Conservation (phyloP, 2,888 invertebrate genomes). For the Pseudococcus jackbeardsleyi region DNA sequence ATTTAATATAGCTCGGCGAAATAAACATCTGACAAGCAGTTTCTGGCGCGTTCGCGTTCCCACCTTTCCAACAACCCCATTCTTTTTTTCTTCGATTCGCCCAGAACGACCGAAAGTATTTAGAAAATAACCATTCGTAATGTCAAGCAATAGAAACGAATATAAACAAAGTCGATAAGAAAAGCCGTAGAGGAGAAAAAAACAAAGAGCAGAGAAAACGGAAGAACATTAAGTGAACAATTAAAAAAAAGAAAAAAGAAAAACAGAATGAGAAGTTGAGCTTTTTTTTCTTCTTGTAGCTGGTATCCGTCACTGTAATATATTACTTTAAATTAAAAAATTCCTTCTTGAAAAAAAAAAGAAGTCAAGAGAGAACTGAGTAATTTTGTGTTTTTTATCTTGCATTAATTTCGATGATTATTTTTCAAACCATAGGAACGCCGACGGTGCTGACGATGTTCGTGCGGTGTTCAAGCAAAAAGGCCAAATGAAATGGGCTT, state of each 20-base stretch:
- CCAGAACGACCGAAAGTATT: neutral
- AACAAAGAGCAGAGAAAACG: conserved; percentile 3
- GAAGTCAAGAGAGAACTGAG: neutral
- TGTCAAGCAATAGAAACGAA: conserved; percentile 22
- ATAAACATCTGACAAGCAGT: conserved; percentile 11
- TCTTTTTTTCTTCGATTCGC: conserved; percentile 1
- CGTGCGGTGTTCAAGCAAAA: neutral
- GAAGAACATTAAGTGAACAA: conserved; percentile 50
- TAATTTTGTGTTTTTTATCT: conserved; percentile 24
- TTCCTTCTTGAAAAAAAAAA: conserved; percentile 42
- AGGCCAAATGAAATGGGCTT: neutral
- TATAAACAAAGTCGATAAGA: conserved; percentile 46
- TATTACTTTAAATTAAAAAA: conserved; percentile 63
- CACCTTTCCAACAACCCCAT: neutral
- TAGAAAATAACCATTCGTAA: conserved; percentile 43
- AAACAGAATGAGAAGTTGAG: conserved; percentile 45
- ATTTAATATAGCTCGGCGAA: conserved; percentile 3
- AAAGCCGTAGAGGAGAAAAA: conserved; percentile 2
- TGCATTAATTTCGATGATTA: conserved; percentile 52
- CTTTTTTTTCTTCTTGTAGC: conserved; percentile 36
- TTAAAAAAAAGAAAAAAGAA: conserved; percentile 22
- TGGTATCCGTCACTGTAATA: conserved; percentile 58
- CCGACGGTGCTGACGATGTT: neutral
- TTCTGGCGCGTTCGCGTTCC: neutral
- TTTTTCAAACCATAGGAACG: conserved; percentile 20